Evolutionary conservation across 2,888 invertebrate genomes (phyloP).

Genomic region (Lottia gigantea): DNA sequence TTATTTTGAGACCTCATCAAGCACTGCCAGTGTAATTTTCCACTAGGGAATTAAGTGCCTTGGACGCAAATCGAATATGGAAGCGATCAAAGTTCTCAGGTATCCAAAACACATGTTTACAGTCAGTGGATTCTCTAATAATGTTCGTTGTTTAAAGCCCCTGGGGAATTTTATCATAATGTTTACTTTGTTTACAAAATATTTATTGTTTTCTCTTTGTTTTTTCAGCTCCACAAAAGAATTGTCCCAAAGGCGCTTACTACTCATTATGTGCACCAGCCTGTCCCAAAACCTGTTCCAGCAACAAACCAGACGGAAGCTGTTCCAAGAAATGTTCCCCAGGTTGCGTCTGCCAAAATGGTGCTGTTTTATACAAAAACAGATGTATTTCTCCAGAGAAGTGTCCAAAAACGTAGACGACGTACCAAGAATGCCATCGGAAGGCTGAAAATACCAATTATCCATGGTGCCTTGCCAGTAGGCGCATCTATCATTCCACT

Average conservation of each 20-base stretch:
- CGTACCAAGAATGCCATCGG: too few relatives aligned
- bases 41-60: too few relatives aligned
- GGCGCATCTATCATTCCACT: too few relatives aligned
- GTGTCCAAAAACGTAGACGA: slow-evolving; percentile 37
- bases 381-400: slow-evolving; percentile 46
- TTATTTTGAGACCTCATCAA: too few relatives aligned
- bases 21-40: not conserved
- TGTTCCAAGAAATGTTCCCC: slow-evolving; percentile 50
- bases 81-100: too few relatives aligned
- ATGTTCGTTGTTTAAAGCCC: too few relatives aligned
- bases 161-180: too few relatives aligned
- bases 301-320: slow-evolving; percentile 39
- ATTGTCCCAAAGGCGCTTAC: slow-evolving; percentile 52
- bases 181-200: not conserved
- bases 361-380: slow-evolving; percentile 48
- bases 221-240: slow-evolving; percentile 27
- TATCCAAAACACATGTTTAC: too few relatives aligned
- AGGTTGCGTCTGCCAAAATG: slow-evolving; percentile 52
- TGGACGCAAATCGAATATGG: too few relatives aligned
- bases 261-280: slow-evolving; percentile 51
- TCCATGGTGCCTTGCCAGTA: too few relatives aligned
- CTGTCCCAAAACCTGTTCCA: slow-evolving; percentile 55
- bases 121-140: too few relatives aligned
- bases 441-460: too few relatives aligned
- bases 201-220: slow-evolving; percentile 29